Conservation (phyloP, 2,888 invertebrate species). For the Leucozona laternaria region DNA sequence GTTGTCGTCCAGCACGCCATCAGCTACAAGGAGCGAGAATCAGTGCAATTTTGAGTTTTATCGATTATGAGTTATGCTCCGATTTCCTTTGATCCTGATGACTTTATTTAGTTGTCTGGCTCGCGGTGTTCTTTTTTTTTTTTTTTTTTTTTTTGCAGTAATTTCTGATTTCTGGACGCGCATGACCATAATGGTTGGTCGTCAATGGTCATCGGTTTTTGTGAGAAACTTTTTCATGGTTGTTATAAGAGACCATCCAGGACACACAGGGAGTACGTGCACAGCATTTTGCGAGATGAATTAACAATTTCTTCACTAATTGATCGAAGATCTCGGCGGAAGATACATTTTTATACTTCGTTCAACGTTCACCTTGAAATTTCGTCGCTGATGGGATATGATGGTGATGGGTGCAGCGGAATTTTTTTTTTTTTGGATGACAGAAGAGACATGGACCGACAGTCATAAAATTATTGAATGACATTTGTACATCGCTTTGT, state of each 20-base stretch:
- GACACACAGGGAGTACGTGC: slow-evolving; percentile 83
- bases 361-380: slow-evolving; percentile 47
- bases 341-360: slow-evolving; percentile 3
- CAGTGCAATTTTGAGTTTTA: slow-evolving; percentile 62
- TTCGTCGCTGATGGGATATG: slow-evolving; percentile 18
- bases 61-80: slow-evolving; percentile 55
- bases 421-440: slow-evolving; percentile 64
- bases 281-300: slow-evolving; percentile 81
- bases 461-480: slow-evolving; percentile 71
- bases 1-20: slow-evolving; percentile 6
- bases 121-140: background rate
- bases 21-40: slow-evolving; percentile 27
- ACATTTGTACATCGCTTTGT: slow-evolving; percentile 71
- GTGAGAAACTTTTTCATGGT: slow-evolving; percentile 47
- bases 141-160: background rate
- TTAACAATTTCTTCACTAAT: slow-evolving; percentile 82
- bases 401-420: slow-evolving; percentile 43
- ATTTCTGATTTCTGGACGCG: background rate
- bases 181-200: slow-evolving; percentile 57
- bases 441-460: slow-evolving; percentile 50
- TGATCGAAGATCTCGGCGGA: slow-evolving; percentile 78
- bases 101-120: slow-evolving; percentile 60
- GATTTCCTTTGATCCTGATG: slow-evolving; percentile 62
- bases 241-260: slow-evolving; percentile 71
- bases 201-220: no score